Conservation (phyloP, 1,140 invertebrate species). For the Formica selysi region DNA sequence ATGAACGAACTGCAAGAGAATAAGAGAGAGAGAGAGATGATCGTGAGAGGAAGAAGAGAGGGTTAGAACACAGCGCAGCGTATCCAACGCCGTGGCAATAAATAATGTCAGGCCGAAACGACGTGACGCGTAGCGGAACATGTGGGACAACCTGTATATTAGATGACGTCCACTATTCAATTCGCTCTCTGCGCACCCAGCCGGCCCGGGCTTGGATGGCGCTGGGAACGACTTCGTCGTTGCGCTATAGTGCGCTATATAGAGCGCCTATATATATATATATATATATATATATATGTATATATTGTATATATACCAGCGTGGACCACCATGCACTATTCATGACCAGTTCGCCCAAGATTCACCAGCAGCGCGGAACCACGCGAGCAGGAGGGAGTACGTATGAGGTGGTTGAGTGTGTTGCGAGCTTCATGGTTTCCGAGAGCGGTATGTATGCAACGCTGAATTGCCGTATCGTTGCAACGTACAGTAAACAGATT, state of each 20-base stretch:
- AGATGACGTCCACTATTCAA: conserved; percentile 81
- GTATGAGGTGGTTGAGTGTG: conserved; percentile 14
- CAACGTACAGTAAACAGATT: conserved; percentile 72
- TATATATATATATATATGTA: too few relatives aligned
- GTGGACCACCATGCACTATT: conserved; percentile 74
- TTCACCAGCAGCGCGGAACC: conserved; percentile 62
- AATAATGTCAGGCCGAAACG: conserved; percentile 73
- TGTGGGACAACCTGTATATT: conserved; percentile 81
- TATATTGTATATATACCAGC: conserved; percentile 45
- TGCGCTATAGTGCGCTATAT: conserved; percentile 53
- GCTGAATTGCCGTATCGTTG: conserved; percentile 63
- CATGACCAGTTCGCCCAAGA: conserved; percentile 71
- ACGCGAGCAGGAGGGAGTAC: neutral
- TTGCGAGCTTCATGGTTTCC: conserved; percentile 56
- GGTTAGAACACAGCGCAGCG: conserved; percentile 23
- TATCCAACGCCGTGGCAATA: conserved; percentile 61
- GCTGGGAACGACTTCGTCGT: conserved; percentile 67
- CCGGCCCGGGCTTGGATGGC: conserved; percentile 63
- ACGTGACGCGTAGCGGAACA: conserved; percentile 77
- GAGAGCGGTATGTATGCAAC: conserved; percentile 61
- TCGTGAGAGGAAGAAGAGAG: conserved; percentile 13
- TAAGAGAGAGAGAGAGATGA: neutral
- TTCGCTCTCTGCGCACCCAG: conserved; percentile 70
- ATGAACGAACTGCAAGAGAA: neutral
- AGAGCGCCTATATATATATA: conserved; percentile 5